Evolutionary conservation across 2,888 invertebrate genomes (phyloP).

Genomic region (Eupithecia inturbata): DNA sequence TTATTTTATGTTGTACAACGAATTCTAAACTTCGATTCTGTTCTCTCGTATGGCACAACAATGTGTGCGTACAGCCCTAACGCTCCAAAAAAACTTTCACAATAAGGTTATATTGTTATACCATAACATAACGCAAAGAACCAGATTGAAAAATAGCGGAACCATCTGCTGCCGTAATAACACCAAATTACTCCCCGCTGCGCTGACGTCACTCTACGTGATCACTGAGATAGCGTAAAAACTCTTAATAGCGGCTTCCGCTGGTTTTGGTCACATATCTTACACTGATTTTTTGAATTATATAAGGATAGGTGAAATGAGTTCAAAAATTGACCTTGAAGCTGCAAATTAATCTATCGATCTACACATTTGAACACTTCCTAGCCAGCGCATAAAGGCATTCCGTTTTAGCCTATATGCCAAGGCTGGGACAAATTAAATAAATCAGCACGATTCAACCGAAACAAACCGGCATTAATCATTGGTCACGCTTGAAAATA

Average conservation of each 20-base stretch:
- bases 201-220: slow-evolving; percentile 68
- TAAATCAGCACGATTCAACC: not conserved
- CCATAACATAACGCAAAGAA: slow-evolving; percentile 42
- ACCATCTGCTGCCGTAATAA: slow-evolving; percentile 74
- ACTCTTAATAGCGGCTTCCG: not conserved
- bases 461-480: not conserved
- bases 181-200: slow-evolving; percentile 66
- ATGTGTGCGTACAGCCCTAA: not conserved
- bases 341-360: not conserved
- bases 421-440: not conserved
- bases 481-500: slow-evolving; percentile 22
- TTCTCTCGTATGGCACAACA: not conserved
- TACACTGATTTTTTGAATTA: not conserved
- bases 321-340: not conserved
- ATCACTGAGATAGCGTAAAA: slow-evolving; percentile 45
- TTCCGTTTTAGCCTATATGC: not conserved
- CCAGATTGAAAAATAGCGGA: slow-evolving; percentile 68
- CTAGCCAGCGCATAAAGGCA: too few species aligned
- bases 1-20: not conserved
- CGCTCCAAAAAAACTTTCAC: slow-evolving; percentile 15
- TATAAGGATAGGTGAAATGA: too few species aligned
- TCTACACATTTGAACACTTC: not conserved
- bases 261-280: not conserved
- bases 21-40: not conserved
- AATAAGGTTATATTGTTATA: slow-evolving; percentile 29